A percentile compares a stretch with the other conserved stretches of the same genome.
phyloP scores from a whole-genome alignment of 2,113 vertebrate genomes.

The Calidris pugnax region DNA sequence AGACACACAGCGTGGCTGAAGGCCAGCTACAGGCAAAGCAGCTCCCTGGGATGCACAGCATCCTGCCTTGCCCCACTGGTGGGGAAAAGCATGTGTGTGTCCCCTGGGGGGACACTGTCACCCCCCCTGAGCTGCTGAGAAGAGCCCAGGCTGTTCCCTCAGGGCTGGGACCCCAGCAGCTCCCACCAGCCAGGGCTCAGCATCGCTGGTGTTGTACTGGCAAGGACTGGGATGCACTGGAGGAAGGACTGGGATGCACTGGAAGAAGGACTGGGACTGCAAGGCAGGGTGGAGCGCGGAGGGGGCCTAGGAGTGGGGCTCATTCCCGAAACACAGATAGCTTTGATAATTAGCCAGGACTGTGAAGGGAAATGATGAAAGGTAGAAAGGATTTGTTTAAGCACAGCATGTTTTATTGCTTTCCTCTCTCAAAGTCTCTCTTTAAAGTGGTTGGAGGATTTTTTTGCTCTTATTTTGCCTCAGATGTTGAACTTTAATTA shows the following conservation, averaged over 20 bases:
- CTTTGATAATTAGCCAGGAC: conserved; percentile 68
- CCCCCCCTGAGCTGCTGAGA: background rate
- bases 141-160: background rate
- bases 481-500: conserved; percentile 66
- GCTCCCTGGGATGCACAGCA: background rate
- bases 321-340: background rate
- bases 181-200: background rate
- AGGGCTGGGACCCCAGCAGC: background rate
- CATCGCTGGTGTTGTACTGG: background rate
- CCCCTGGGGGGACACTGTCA: background rate
- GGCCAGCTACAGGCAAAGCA: background rate
- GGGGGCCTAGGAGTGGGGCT: background rate
- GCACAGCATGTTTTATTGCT: conserved; percentile 50
- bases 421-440: conserved; percentile 31
- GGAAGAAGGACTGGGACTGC: background rate
- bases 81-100: background rate
- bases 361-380: conserved; percentile 65
- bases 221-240: background rate
- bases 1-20: background rate
- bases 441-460: conserved; percentile 66
- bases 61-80: rapidly evolving
- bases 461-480: conserved; percentile 56
- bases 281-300: background rate
- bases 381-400: conserved; percentile 66
- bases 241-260: background rate